These are phyloP conservation scores for Momotus momota DNA, from an alignment of 2,797 vertebrate species.

Conservation along the genomic window DNA sequence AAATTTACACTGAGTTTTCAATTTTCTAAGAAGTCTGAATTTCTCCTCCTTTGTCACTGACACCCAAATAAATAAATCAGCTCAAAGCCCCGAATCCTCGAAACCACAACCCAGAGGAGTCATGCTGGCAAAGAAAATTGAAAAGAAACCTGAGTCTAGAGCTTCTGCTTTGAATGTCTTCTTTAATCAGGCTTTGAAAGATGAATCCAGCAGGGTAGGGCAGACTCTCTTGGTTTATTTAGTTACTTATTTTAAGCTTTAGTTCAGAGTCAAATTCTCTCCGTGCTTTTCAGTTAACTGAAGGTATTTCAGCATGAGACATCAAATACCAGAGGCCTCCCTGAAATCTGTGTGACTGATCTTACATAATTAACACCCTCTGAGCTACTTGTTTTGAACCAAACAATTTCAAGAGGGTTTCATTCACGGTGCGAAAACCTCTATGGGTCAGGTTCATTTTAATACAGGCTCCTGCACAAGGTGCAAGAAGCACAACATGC, in stretches of 20 bases:
- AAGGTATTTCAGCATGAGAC: conserved; percentile 10
- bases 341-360: neutral
- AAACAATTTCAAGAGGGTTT: neutral
- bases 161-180: conserved; percentile 2
- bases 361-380: neutral
- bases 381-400: neutral
- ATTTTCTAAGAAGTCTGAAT: neutral
- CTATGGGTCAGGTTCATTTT: neutral
- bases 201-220: neutral
- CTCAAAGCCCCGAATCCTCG: neutral
- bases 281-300: neutral
- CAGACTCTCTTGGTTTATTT: neutral
- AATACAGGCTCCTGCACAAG: neutral
- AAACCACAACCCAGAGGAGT: neutral
- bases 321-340: conserved; percentile 4
- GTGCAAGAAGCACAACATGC: neutral
- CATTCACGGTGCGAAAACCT: neutral
- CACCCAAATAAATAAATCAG: conserved; percentile 10
- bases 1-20: neutral
- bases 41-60: conserved; percentile 19
- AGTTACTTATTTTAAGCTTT: neutral
- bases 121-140: neutral
- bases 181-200: conserved; percentile 15
- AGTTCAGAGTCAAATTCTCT: conserved; percentile 1
- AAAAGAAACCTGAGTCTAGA: neutral